Evolutionary conservation across 2,888 invertebrate species (phyloP).

Genomic region (Thysanoteuthis rhombus): DNA sequence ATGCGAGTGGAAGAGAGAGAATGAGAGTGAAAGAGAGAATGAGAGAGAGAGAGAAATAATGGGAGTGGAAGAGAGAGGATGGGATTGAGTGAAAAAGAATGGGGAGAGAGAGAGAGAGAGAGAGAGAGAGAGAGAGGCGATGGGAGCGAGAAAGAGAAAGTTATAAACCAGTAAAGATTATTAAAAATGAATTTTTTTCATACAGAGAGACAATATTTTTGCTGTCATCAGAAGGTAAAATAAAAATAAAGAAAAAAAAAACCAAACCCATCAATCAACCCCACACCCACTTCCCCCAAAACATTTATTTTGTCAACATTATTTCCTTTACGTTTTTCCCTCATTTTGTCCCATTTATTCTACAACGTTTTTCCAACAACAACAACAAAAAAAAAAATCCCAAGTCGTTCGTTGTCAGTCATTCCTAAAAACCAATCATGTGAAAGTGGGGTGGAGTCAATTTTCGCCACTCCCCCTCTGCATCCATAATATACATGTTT

Average conservation of each 20-base stretch:
- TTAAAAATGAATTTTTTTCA: no score
- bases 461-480: neutral
- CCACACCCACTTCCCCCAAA: no score
- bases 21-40: neutral
- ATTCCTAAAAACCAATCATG: neutral
- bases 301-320: no score
- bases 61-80: neutral
- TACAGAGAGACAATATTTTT: no score
- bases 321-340: no score
- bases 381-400: no score
- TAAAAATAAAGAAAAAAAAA: no score
- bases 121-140: neutral
- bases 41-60: no score
- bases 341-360: no score
- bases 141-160: neutral
- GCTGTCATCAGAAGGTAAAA: no score
- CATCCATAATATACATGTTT: neutral
- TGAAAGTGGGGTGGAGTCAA: neutral
- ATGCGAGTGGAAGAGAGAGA: neutral
- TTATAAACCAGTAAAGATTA: neutral
- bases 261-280: no score
- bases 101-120: neutral
- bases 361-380: no score
- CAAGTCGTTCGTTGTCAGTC: neutral
- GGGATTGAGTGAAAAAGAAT: neutral